Evolutionary conservation across 2,888 invertebrate genomes (phyloP).

Genomic region (Drosophila infuscata): DNA sequence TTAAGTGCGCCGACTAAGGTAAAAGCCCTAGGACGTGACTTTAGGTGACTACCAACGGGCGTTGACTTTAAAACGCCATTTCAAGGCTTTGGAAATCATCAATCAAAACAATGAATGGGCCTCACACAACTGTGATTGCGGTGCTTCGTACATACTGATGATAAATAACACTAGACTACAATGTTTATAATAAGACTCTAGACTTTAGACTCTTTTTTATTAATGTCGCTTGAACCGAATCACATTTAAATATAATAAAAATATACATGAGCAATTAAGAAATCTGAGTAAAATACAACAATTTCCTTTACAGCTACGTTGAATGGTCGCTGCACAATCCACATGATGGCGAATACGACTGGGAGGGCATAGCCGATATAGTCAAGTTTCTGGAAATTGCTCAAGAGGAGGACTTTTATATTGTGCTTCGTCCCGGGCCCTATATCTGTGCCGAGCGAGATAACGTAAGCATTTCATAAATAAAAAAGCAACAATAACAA

Average conservation of each 20-base stretch:
- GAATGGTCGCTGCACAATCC: conserved; percentile 96
- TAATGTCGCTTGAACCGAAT: not conserved
- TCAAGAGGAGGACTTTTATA: conserved; percentile 91
- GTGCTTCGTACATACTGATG: not conserved
- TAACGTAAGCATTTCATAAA: conserved; percentile 83
- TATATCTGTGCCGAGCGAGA: conserved; percentile 97
- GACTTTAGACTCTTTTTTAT: not conserved
- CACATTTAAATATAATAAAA: not conserved
- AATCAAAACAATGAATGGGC: conserved; percentile 8
- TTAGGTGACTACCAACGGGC: not conserved
- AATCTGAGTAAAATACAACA: not conserved
- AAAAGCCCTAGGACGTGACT: conserved; percentile 22
- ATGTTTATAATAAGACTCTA: not conserved
- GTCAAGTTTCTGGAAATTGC: conserved; percentile 90
- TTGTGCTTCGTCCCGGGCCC: conserved; percentile 94
- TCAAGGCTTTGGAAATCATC: not conserved
- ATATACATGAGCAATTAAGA: not conserved
- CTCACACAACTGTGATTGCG: not conserved
- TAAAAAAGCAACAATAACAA: not conserved
- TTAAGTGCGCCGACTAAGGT: not conserved
- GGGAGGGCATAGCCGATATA: conserved; percentile 89
- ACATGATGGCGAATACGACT: conserved; percentile 88
- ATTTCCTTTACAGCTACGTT: conserved; percentile 88
- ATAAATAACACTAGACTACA: conserved; percentile 12
- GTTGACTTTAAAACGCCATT: not conserved